phyloP scores from a whole-genome alignment of 2,113 vertebrate species.

The Lutjanus erythropterus region DNA sequence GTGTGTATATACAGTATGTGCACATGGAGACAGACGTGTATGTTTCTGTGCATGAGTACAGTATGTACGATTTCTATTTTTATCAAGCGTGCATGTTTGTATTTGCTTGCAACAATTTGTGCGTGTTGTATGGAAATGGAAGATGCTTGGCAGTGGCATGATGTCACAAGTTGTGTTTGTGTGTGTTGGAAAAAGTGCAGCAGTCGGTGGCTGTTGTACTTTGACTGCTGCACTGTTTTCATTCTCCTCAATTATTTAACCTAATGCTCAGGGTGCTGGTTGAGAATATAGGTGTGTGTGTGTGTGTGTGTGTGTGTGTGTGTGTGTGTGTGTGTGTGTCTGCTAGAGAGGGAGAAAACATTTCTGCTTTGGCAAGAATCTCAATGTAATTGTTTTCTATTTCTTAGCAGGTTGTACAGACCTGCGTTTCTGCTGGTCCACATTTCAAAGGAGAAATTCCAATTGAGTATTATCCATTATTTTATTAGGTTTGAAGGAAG shows the following conservation, averaged over 20 bases:
- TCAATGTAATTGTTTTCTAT: neutral
- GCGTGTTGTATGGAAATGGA: conserved; percentile 4
- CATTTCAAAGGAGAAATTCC: no score
- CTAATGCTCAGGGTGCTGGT: conserved; percentile 40
- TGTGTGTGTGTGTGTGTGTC: conserved; percentile 13
- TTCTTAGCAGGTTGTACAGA: neutral
- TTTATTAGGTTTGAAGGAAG: no score
- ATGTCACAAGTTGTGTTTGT: conserved; percentile 10
- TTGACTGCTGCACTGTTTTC: conserved; percentile 47
- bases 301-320: neutral
- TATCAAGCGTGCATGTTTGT: neutral
- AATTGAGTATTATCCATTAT: no score
- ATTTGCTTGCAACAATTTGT: conserved; percentile 11
- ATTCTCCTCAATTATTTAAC: conserved; percentile 64
- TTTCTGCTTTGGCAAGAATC: neutral
- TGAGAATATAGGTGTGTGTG: conserved; percentile 18
- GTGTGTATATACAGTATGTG: neutral
- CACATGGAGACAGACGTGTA: neutral
- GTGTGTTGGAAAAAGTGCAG: conserved; percentile 5
- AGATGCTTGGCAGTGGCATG: neutral
- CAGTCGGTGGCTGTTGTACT: conserved; percentile 19
- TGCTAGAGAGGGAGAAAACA: neutral
- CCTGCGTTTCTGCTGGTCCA: no score
- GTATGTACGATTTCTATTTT: conserved; percentile 16
- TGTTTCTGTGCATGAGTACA: neutral